Conservation (phyloP, 1,140 invertebrate genomes). For the Popillia japonica region DNA sequence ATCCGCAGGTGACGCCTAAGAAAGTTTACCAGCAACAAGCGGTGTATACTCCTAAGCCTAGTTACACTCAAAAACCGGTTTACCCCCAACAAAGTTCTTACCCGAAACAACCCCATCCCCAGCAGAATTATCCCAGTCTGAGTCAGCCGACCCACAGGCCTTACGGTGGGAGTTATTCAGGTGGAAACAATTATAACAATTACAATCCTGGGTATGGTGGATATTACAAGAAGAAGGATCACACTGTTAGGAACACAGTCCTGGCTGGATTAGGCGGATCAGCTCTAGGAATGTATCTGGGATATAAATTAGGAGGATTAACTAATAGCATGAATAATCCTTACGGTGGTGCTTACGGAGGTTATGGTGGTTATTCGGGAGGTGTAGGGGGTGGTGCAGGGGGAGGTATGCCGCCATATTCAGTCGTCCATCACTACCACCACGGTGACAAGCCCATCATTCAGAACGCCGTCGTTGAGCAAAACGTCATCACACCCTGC, state of each 20-base stretch:
- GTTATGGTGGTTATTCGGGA: neutral
- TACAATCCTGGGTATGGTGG: neutral
- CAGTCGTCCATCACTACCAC: constrained; percentile 36
- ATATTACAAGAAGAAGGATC: constrained; percentile 26
- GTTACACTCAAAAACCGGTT: neutral
- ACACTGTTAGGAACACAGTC: constrained; percentile 4
- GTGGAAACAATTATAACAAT: neutral
- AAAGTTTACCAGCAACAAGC: neutral
- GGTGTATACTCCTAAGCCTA: constrained; percentile 16
- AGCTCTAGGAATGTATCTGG: constrained; percentile 36
- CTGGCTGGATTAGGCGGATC: constrained; percentile 34
- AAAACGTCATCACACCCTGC: neutral
- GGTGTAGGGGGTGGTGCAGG: too few relatives aligned
- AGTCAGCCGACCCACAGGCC: neutral
- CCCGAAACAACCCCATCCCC: neutral
- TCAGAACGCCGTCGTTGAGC: neutral
- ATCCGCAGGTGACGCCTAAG: neutral
- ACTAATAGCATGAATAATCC: neutral
- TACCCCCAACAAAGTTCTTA: neutral
- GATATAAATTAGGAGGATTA: constrained; percentile 17
- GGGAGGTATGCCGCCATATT: constrained; percentile 1
- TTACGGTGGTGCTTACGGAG: neutral
- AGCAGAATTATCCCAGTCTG: neutral
- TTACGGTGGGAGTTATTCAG: neutral
- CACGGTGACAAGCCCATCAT: constrained; percentile 33